Percentiles rank a stretch among this genome's conserved stretches.
Conservation (phyloP, 2,113 vertebrate species). For the Rhinolophus sinicus region DNA sequence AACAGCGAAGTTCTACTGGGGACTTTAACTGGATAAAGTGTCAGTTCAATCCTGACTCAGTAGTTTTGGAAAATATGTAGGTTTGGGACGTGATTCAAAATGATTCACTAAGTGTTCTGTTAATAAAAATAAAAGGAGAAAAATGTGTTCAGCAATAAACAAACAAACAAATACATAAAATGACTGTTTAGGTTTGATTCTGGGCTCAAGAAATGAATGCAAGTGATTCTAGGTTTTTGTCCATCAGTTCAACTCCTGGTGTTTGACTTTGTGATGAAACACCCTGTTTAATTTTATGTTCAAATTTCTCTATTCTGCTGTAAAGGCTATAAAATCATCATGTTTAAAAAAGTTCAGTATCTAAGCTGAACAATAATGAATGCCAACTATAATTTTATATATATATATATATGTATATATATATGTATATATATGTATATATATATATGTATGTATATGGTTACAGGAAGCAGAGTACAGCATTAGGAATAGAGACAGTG, state of each 20-base stretch:
- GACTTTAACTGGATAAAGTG: constrained; percentile 50
- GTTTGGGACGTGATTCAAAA: constrained; percentile 34
- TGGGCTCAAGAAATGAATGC: not conserved
- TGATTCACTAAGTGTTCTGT: constrained; percentile 52
- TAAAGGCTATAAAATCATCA: not conserved
- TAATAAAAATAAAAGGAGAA: constrained; percentile 32
- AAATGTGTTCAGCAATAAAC: not conserved
- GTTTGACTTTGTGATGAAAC: not conserved
- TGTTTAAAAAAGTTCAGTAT: not conserved
- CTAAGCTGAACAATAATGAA: too few species aligned
- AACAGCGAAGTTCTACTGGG: not conserved
- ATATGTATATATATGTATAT: too few species aligned
- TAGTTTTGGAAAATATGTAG: constrained; percentile 60
- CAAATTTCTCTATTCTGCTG: not conserved
- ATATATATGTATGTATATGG: too few species aligned
- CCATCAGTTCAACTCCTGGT: constrained; percentile 5
- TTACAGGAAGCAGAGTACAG: too few species aligned
- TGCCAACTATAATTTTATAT: too few species aligned
- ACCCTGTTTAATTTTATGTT: constrained; percentile 11
- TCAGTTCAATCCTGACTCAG: constrained; percentile 47
- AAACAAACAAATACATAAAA: not conserved
- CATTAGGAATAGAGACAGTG: too few species aligned
- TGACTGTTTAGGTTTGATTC: not conserved
- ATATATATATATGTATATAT: too few species aligned
- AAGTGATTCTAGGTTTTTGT: constrained; percentile 16